These are phyloP conservation scores for Phaethornis superciliosus DNA, from an alignment of 2,113 vertebrate genomes.

Conservation along the genomic window DNA sequence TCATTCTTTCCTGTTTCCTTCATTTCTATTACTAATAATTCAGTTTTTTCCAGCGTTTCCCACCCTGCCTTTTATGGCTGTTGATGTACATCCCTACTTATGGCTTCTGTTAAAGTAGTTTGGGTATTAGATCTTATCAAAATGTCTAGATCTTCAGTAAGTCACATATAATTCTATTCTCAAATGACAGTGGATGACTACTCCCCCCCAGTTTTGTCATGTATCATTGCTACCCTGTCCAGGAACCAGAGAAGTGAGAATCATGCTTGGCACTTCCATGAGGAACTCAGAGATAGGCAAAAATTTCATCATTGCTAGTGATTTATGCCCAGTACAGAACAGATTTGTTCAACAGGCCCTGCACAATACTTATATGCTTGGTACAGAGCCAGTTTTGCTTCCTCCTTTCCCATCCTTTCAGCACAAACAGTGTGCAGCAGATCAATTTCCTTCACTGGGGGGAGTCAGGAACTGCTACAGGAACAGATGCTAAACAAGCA, in stretches of 20 bases:
- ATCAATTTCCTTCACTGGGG: conserved; percentile 46
- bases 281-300: neutral
- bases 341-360: neutral
- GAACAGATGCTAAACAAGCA: conserved; percentile 52
- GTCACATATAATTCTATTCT: neutral
- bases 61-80: fast-evolving
- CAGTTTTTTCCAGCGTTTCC: neutral
- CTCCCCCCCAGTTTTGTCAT: neutral
- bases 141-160: neutral
- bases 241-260: conserved; percentile 1
- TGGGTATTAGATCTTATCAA: neutral
- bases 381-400: neutral
- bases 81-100: neutral
- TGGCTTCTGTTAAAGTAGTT: neutral
- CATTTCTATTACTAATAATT: neutral
- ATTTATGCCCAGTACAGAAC: neutral
- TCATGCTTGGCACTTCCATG: conserved; percentile 1
- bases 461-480: conserved; percentile 35
- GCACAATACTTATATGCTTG: neutral
- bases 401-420: neutral
- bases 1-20: neutral
- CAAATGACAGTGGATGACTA: neutral
- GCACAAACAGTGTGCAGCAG: neutral
- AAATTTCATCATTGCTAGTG: neutral
- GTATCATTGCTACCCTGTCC: neutral